Conservation (phyloP, 2,888 invertebrate species). For the Synanthedon andrenaeformis region DNA sequence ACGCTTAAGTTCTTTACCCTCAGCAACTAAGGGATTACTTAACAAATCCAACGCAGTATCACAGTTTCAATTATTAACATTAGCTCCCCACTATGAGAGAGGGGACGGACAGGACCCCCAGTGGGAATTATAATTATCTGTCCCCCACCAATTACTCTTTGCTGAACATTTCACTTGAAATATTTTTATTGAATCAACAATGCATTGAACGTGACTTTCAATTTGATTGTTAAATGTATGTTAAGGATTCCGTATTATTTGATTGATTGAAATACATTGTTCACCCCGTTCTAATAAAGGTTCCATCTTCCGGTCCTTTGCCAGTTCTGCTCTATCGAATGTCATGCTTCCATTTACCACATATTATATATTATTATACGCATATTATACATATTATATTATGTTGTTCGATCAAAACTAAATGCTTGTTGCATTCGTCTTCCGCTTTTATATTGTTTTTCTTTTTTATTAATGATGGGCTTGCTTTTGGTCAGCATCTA, state of each 20-base stretch:
- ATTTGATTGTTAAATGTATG: not conserved
- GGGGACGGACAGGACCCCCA: conserved; percentile 23
- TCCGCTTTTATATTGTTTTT: too few species aligned
- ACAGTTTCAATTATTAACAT: conserved; percentile 31
- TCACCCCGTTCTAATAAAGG: too few species aligned
- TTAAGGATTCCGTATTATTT: not conserved
- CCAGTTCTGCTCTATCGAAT: too few species aligned
- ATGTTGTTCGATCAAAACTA: too few species aligned
- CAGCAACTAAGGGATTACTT: conserved; percentile 26
- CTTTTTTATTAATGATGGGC: too few species aligned
- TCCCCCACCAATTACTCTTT: conserved; percentile 29
- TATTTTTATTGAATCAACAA: conserved; percentile 4
- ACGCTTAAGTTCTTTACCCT: conserved; percentile 9
- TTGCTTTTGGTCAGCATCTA: too few species aligned
- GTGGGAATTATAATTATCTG: conserved; percentile 35
- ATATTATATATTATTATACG: too few species aligned
- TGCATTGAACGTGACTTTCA: not conserved
- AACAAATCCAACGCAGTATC: conserved; percentile 28
- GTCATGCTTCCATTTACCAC: too few species aligned
- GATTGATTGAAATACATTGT: too few species aligned
- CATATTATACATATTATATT: too few species aligned
- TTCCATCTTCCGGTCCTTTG: too few species aligned
- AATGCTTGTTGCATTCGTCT: too few species aligned
- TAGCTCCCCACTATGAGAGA: conserved; percentile 18
- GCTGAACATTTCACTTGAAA: conserved; percentile 15